Conservation (phyloP, 2,888 invertebrate genomes). For the Archips crataeganus region DNA sequence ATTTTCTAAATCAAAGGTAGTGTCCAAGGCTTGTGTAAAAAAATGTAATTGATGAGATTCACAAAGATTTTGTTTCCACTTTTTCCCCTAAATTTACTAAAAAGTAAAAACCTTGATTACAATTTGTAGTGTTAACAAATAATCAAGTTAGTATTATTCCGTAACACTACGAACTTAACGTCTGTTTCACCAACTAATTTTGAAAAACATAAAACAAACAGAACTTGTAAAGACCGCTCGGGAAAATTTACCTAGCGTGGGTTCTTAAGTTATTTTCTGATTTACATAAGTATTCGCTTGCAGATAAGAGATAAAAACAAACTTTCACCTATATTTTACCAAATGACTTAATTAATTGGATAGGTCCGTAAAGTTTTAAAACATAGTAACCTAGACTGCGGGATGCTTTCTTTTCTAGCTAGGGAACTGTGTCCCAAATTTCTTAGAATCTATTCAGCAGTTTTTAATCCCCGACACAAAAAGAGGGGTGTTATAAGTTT, state of each 20-base stretch:
- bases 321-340: not conserved
- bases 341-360: not conserved
- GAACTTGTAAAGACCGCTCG: not conserved
- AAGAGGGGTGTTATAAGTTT: no score
- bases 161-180: not conserved
- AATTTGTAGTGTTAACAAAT: no score
- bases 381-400: not conserved
- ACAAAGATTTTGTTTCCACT: no score
- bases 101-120: no score
- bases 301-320: not conserved
- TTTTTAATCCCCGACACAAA: no score
- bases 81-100: no score
- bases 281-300: not conserved
- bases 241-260: not conserved
- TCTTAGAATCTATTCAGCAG: no score
- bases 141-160: not conserved
- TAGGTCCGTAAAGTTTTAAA: not conserved
- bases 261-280: constrained; percentile 11
- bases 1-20: no score
- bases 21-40: no score
- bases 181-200: not conserved
- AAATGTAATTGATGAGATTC: no score
- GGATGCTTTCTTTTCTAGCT: not conserved
- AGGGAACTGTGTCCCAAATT: no score
- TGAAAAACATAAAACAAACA: not conserved